Evolutionary conservation across 2,113 vertebrate genomes (phyloP).

Genomic region (human (Homo sapiens)): GRCh38 chr22:28625501-28626000

Average conservation of each 20-base stretch:
- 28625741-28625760: background rate
- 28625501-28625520: too few relatives aligned
- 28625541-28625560: too few relatives aligned
- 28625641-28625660: background rate
- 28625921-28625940: background rate
- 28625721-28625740: background rate
- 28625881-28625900: background rate
- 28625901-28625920: background rate
- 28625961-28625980: background rate
- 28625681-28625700: background rate
- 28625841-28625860: background rate
- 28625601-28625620: background rate
- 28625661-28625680: background rate
- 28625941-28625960: background rate
- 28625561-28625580: background rate
- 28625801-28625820: background rate
- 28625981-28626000: background rate
- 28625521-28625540: too few relatives aligned
- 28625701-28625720: background rate
- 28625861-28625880: background rate
- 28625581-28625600: background rate
- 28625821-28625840: background rate
- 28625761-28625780: background rate
- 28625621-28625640: background rate
- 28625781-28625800: background rate